Conservation (phyloP, 2,113 vertebrate species). For the Heptranchias perlo region DNA sequence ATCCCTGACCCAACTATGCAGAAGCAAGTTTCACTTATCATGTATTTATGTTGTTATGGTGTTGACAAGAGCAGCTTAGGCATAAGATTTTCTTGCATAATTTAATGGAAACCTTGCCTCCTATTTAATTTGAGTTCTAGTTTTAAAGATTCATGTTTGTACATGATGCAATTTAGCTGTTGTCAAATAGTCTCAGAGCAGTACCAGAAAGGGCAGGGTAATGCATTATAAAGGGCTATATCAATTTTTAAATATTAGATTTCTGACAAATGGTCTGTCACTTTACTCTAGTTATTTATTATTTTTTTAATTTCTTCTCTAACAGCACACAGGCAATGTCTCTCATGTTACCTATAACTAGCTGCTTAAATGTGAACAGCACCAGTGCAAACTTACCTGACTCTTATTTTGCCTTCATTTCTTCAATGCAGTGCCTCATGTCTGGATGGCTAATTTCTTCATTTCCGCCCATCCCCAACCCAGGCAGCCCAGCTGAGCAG, state of each 20-base stretch:
- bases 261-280: background rate
- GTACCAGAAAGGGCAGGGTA: background rate
- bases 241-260: background rate
- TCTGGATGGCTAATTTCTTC: background rate
- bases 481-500: background rate
- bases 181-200: conserved; percentile 7
- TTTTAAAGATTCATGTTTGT: conserved; percentile 4
- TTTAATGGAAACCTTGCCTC: background rate
- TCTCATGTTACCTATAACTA: background rate
- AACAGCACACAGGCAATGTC: background rate
- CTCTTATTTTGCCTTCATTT: background rate
- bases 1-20: background rate
- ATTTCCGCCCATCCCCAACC: background rate
- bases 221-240: background rate
- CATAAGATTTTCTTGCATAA: background rate
- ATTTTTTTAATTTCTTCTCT: background rate
- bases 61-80: background rate
- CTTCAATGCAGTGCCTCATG: background rate
- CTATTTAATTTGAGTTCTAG: background rate
- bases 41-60: background rate
- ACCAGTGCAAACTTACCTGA: background rate
- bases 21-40: conserved; percentile 23
- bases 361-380: background rate
- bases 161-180: background rate
- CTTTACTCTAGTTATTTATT: background rate